Conservation (phyloP, 2,113 vertebrate species). For the Gymnocephalus cernua region DNA sequence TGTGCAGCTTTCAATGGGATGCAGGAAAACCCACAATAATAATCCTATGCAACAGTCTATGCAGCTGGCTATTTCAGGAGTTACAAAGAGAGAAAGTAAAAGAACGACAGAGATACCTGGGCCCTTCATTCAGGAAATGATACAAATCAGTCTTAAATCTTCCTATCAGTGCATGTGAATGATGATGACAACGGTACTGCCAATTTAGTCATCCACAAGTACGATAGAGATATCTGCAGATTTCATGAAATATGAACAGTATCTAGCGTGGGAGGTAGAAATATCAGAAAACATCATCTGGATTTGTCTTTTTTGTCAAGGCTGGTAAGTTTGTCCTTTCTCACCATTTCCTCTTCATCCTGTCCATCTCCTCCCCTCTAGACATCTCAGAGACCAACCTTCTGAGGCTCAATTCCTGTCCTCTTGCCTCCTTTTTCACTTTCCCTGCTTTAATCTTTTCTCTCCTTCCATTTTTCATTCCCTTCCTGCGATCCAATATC, state of each 20-base stretch:
- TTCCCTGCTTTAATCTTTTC: constrained; percentile 38
- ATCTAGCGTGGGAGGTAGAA: constrained; percentile 20
- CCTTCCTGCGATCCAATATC: constrained; percentile 27
- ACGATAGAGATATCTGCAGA: constrained; percentile 5
- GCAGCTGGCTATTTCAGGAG: neutral
- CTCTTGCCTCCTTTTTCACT: constrained; percentile 27
- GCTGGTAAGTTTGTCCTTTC: constrained; percentile 7
- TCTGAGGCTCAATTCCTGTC: constrained; percentile 20
- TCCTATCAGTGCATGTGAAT: neutral
- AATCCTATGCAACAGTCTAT: neutral
- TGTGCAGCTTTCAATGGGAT: neutral
- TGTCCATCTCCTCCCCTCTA: constrained; percentile 15
- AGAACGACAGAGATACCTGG: neutral
- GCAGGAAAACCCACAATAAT: neutral
- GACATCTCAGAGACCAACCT: constrained; percentile 34
- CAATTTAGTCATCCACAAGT: constrained; percentile 16
- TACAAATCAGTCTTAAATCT: constrained; percentile 25
- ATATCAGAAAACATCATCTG: constrained; percentile 22
- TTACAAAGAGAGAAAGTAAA: constrained; percentile 8
- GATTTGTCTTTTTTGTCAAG: neutral
- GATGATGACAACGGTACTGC: constrained; percentile 13
- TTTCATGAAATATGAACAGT: constrained; percentile 35
- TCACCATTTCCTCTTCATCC: constrained; percentile 5
- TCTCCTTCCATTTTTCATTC: constrained; percentile 44
- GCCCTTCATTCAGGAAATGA: constrained; percentile 42